Base-by-base conservation (phyloP, 2,113 vertebrate species). In the Trematocara variabile region DNA sequence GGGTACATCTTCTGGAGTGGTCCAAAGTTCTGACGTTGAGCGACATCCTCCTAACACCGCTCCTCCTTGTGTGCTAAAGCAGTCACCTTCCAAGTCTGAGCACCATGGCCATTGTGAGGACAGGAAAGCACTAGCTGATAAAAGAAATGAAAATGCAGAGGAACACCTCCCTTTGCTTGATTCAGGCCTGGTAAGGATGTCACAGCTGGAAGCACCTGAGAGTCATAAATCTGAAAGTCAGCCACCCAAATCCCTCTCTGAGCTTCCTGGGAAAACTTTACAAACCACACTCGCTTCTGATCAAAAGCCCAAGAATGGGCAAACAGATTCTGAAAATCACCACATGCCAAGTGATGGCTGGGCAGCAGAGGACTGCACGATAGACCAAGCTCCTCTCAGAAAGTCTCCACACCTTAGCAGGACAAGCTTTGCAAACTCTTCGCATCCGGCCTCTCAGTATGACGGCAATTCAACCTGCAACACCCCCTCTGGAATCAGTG, bases 401-500 rank as follows among this genome's bases (percentile, higher is more conserved):
- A 86, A 87, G 53, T 86, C 92, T 37, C 75, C 78, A 5, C 83
- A 58, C 46, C 65, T 77, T 16, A 86, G 93, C 78, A 89, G 85
- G 82, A 87, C 89, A 33, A 83, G 86, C 30, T 95, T 87, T 68
- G 88, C 90, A 9, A 75, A 83, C 55, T 84, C 92, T 6, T 90
- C 82, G 9, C 70, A 28, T 22, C 12, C 22, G 10, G n/a, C 70
- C 20, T 92, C 88, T 54, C 81, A 73, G 5, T 94, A 88, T 80
- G 89, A 91, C 3, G 46, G 75, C 65, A 58, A 7, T 39, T 94
- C 89, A 28, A 54, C 70, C 8, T 87, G 78, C 1, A 80, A 88
- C 83, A 80, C 60, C 37, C 53, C 89, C 14, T 90, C 92, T 12
- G 46, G 65, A 56, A 25, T 85, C 1, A 18, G 90, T 7, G 81